These are phyloP conservation scores for Macrobrachium rosenbergii DNA, from an alignment of 1,140 invertebrate species.

Conservation along the genomic window DNA sequence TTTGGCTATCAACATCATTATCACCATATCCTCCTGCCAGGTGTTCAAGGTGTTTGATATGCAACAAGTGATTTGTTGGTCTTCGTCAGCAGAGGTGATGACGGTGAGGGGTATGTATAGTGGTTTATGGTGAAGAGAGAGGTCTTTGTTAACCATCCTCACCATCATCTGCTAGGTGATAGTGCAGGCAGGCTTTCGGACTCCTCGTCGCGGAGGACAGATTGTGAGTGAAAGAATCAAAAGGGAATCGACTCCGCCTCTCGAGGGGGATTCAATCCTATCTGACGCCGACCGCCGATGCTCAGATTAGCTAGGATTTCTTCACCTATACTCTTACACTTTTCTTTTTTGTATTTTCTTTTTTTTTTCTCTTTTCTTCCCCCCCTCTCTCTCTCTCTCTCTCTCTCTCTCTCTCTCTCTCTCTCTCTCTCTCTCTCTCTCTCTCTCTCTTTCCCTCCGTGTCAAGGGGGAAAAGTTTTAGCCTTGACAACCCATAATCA, in stretches of 20 bases:
- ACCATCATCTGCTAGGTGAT: not conserved
- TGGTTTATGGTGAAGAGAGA: too few species aligned
- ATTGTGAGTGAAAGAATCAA: slow-evolving; percentile 58
- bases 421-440: too few species aligned
- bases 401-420: too few species aligned
- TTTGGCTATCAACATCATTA: too few species aligned
- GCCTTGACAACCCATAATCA: slow-evolving; percentile 57
- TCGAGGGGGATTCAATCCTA: slow-evolving; percentile 56
- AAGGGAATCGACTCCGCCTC: slow-evolving; percentile 53
- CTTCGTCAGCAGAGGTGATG: too few species aligned
- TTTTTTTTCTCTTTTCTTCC: too few species aligned
- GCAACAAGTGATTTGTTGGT: too few species aligned
- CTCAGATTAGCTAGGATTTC: slow-evolving; percentile 63
- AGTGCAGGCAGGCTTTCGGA: too few species aligned
- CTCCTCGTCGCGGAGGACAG: slow-evolving; percentile 20
- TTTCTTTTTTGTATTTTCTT: not conserved
- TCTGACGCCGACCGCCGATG: slow-evolving; percentile 59
- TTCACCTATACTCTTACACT: slow-evolving; percentile 60
- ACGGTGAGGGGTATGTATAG: too few species aligned
- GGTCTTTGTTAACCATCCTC: not conserved
- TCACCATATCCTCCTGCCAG: too few species aligned
- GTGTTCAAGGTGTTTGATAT: too few species aligned
- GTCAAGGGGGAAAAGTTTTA: slow-evolving; percentile 45
- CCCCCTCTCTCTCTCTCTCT: too few species aligned
- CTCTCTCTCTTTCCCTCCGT: not conserved